Conservation (phyloP, 2,888 invertebrate genomes). For the Diabrotica balteata region DNA sequence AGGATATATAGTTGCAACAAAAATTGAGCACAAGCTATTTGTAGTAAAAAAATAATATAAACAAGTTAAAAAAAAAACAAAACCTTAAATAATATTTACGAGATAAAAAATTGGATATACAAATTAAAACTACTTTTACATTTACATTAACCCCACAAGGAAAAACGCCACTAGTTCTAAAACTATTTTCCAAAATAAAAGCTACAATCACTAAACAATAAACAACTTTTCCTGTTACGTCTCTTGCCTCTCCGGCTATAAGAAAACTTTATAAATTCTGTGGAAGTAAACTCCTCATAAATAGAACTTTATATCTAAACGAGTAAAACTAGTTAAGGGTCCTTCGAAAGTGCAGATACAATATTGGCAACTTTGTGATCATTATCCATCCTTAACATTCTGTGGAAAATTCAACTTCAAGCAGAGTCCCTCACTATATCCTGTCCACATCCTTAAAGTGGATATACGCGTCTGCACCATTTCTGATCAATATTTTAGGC, state of each 20-base stretch:
- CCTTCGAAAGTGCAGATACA: conserved; percentile 2
- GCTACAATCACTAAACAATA: not conserved
- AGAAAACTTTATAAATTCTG: not conserved
- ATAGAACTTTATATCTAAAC: not conserved
- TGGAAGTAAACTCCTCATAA: not conserved
- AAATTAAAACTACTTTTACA: no score
- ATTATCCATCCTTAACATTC: conserved; percentile 8
- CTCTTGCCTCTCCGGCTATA: not conserved
- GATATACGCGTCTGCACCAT: conserved; percentile 17
- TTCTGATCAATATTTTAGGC: conserved; percentile 13
- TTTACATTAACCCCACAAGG: no score
- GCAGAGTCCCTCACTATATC: conserved; percentile 5
- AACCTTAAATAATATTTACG: no score
- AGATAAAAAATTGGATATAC: no score
- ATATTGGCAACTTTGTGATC: conserved; percentile 15
- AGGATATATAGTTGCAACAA: no score
- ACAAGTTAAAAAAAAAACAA: no score
- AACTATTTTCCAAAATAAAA: no score
- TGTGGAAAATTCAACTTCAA: conserved; percentile 1
- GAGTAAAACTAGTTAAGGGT: conserved; percentile 1
- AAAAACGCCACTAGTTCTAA: no score
- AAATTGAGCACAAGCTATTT: no score
- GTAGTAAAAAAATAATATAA: no score
- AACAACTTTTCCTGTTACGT: not conserved
- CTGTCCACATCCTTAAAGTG: conserved; percentile 12